phyloP scores from a whole-genome alignment of 2,797 vertebrate species.

The Siniperca undulata region DNA sequence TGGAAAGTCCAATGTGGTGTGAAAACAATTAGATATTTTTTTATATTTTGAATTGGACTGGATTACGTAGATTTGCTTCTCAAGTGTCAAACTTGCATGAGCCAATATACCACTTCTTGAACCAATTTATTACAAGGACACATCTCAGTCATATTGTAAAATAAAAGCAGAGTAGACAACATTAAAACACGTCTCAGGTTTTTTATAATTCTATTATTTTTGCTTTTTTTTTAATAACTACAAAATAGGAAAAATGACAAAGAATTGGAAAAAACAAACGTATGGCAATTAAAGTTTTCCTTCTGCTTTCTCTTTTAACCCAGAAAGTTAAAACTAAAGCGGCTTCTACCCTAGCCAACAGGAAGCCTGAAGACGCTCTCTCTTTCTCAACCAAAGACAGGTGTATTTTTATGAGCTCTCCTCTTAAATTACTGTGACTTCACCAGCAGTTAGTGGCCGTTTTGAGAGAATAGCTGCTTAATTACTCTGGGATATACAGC shows the following conservation, averaged over 20 bases:
- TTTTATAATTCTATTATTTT: constrained; percentile 17
- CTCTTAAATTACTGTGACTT: constrained; percentile 88
- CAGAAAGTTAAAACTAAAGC: not conserved
- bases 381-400: constrained; percentile 77
- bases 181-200: constrained; percentile 2
- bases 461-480: constrained; percentile 84
- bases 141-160: constrained; percentile 19
- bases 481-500: constrained; percentile 86
- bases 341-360: not conserved
- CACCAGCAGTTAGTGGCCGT: constrained; percentile 78
- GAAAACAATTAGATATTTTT: constrained; percentile 21
- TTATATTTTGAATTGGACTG: constrained; percentile 21
- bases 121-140: constrained; percentile 41
- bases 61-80: constrained; percentile 43
- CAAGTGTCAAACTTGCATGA: constrained; percentile 44
- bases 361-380: not conserved
- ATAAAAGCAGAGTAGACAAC: not conserved
- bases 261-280: constrained; percentile 1
- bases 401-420: constrained; percentile 91
- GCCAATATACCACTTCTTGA: constrained; percentile 19
- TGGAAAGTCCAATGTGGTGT: constrained; percentile 48
- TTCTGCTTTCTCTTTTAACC: not conserved
- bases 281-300: not conserved
- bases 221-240: not conserved
- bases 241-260: constrained; percentile 6